phyloP scores from a whole-genome alignment of 2,888 invertebrate species.

The Gonocerus acuteangulatus region DNA sequence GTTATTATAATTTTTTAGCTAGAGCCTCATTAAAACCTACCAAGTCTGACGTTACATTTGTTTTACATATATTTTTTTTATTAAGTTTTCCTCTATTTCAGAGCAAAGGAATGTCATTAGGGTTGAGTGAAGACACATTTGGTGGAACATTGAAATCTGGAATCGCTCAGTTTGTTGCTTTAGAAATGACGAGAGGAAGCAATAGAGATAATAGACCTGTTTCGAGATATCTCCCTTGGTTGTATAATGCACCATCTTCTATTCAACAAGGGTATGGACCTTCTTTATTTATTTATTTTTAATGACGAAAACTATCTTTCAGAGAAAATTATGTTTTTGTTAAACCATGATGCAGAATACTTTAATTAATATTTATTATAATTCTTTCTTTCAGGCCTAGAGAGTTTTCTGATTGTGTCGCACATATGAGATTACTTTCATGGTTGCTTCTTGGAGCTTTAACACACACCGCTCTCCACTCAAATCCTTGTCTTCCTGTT shows the following conservation, averaged over 20 bases:
- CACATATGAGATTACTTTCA: slow-evolving; percentile 86
- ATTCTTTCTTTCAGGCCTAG: slow-evolving; percentile 58
- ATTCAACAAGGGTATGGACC: slow-evolving; percentile 75
- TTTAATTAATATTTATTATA: background rate
- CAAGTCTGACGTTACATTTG: no score
- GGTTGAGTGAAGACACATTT: slow-evolving; percentile 88
- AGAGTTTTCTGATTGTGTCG: slow-evolving; percentile 91
- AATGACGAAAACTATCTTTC: background rate
- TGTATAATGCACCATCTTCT: slow-evolving; percentile 70
- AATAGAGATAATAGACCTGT: slow-evolving; percentile 74
- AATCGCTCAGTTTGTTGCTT: slow-evolving; percentile 83
- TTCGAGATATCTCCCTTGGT: slow-evolving; percentile 79
- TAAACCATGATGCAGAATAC: background rate
- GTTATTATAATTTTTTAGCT: no score
- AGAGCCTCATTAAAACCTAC: no score
- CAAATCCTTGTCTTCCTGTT: slow-evolving; percentile 62
- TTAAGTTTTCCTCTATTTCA: no score
- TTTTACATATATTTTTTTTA: background rate
- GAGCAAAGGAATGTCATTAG: slow-evolving; percentile 63
- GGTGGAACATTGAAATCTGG: slow-evolving; percentile 95
- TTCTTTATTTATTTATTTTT: background rate
- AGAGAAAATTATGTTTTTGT: background rate
- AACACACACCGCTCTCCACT: slow-evolving; percentile 68
- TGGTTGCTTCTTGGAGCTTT: slow-evolving; percentile 96
- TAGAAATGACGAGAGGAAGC: slow-evolving; percentile 87